These are phyloP conservation scores for Calidris pugnax DNA, from an alignment of 2,113 vertebrate species.

Conservation along the genomic window DNA sequence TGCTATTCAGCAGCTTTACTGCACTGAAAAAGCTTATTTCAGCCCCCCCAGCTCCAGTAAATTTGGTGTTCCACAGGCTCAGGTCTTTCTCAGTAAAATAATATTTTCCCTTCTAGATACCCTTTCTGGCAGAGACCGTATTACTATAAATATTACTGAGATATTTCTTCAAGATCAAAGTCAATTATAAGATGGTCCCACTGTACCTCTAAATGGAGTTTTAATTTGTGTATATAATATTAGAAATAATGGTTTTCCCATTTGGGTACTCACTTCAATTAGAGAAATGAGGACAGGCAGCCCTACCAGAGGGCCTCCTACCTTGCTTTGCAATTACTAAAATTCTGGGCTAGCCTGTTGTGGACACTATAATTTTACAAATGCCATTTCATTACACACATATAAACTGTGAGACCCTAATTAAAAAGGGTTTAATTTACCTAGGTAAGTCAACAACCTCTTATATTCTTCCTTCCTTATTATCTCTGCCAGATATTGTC, in stretches of 20 bases:
- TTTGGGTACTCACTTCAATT: constrained; percentile 56
- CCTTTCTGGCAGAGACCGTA: background rate
- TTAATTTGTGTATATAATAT: constrained; percentile 75
- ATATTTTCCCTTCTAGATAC: constrained; percentile 31
- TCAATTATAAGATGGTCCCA: constrained; percentile 68
- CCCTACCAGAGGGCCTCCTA: constrained; percentile 31
- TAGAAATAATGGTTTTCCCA: constrained; percentile 63
- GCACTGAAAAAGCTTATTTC: background rate
- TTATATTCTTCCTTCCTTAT: background rate
- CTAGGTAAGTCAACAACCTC: background rate
- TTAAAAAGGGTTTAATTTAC: constrained; percentile 13
- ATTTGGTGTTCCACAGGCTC: background rate
- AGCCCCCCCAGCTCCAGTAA: background rate
- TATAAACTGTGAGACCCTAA: background rate
- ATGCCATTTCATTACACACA: constrained; percentile 1
- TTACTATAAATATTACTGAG: constrained; percentile 40
- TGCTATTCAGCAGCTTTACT: background rate
- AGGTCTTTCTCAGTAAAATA: constrained; percentile 13
- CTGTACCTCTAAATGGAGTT: constrained; percentile 66
- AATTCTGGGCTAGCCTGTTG: background rate
- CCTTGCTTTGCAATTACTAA: constrained; percentile 1
- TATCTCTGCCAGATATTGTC: background rate
- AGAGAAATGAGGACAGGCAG: constrained; percentile 69
- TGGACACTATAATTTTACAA: constrained; percentile 31
- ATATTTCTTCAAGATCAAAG: constrained; percentile 59